Base-by-base conservation (phyloP, 2,888 invertebrate species). In the Idaea aversata region DNA sequence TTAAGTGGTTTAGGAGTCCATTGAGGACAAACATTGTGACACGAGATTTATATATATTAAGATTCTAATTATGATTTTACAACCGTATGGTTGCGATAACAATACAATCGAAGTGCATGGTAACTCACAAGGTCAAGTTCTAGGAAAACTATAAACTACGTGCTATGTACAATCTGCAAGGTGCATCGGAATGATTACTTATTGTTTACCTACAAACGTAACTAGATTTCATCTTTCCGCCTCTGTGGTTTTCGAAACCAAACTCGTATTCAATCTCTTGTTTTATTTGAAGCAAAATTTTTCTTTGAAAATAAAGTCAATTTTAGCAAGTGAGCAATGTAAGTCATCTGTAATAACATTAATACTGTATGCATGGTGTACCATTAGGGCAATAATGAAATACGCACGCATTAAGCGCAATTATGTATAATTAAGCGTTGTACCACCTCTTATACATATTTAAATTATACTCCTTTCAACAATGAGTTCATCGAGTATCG, bases 401-500 rank as follows among this genome's bases (percentile, higher is more conserved):
- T 25, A 25, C 25, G 25, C 25, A 25, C 25, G 25, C 25, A 25
- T 25, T 25, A 47, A 10, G 7, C 47, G 10, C 47, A 47, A 47
- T 47, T 13, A 47, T 47, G 13, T 47, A 47, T 47, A 47, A 47
- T 47, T 47, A 47, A 47, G 47, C 10, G 7, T 47, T 10, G 10
- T 47, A 47, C 36, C 47, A 47, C 47, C 47, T 47, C 47, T 10
- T 10, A 13, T 47, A 47, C 47, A 47, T 63, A 64, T 60, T 57
- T 64, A 61, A 68, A 65, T 62, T 58, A 58, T 36, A 61, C 63
- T 62, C 61, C 67, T 67, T 66, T 69, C 65, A 16, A 59, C 34
- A 61, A 61, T 61, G 61, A 61, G 36, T 69, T 67, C 65, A 67
- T 69, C 65, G 59, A 65, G 61, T 62, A 63, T 61, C 57, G 64